Conservation (phyloP, 37 sponge, comb jelly and placozoan genomes). For the Mnemiopsis leidyi region DNA sequence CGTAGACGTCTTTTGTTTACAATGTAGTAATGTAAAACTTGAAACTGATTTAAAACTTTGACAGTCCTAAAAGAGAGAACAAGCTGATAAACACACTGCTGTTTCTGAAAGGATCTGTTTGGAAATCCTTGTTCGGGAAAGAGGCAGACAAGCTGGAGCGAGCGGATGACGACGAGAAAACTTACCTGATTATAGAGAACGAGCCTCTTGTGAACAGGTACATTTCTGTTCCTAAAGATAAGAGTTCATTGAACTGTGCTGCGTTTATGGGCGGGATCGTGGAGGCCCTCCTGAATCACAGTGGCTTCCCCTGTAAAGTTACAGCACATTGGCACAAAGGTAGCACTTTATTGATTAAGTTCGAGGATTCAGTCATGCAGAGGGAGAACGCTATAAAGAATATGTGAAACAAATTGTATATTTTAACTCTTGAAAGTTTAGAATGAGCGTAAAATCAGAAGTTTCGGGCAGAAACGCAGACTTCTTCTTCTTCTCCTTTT, state of each 20-base stretch:
- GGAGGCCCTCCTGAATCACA: conserved; percentile 81
- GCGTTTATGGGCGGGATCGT: conserved; percentile 90
- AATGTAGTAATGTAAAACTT: too few species aligned
- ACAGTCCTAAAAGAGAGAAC: conserved; percentile 81
- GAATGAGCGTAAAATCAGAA: too few species aligned
- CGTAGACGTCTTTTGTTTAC: too few species aligned
- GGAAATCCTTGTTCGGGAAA: conserved; percentile 96
- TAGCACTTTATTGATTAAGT: conserved; percentile 77
- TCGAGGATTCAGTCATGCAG: conserved; percentile 78
- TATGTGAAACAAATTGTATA: too few species aligned
- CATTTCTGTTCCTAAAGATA: conserved; percentile 90
- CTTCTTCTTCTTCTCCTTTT: too few species aligned
- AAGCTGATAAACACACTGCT: conserved; percentile 79
- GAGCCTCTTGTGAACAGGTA: conserved; percentile 92
- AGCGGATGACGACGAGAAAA: conserved; percentile 82
- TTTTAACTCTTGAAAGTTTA: too few species aligned
- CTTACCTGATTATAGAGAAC: conserved; percentile 93
- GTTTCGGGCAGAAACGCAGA: too few species aligned
- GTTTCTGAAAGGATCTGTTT: conserved; percentile 88
- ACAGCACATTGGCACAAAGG: conserved; percentile 76
- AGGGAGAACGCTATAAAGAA: conserved; percentile 74
- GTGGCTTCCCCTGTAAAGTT: conserved; percentile 78
- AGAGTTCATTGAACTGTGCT: conserved; percentile 92
- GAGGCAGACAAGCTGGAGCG: conserved; percentile 96
- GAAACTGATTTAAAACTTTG: too few species aligned